Evolutionary conservation across 2,888 invertebrate genomes (phyloP), one percentile per base, ranked within the genome.

Genomic region (Geotrupes spiniger): DNA sequence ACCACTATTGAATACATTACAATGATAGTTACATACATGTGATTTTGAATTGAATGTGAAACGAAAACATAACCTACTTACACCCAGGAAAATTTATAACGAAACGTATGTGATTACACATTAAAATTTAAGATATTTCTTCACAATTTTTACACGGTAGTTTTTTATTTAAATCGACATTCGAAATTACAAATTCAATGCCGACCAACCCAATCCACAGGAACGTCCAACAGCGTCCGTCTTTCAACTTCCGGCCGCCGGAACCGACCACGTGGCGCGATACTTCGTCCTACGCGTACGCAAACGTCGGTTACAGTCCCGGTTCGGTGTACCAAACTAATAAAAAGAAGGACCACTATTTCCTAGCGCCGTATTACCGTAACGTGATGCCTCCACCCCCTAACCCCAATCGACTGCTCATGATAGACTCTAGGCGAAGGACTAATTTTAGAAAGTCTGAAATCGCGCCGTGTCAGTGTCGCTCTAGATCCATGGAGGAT

Each of bases 401-500:
- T 63, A 66, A 67, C 48, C 66, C 70, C 4, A 61, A 57, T 36
- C 58, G 69, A 49, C 52, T 71, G 4, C 51, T 73, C 42, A 67
- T 72, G 65, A 60, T 68, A 12, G 71, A 70, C 53, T 63, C 66
- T 1, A 57, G 64, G 9, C 61, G 67, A 15, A 59, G 60, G 17
- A 59, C 65, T 2, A 56, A 64, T 42, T 21, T 42, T 17, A 48
- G 45, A 16, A 52, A 52, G 49, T 41, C 57, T 5, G 54, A 59
- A 40, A 42, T 61, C 28, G 64, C 74, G 26, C 74, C 72, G 55
- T 84, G 84, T 60, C 80, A 82, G 14, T 83, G 84, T 65, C 77
- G 85, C 37, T 85, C 87, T 10, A 79, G 84, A 45, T 87, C 87
- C 1, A 76, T 87, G 70, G 87, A 87, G 62, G 87, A 87, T 63